A percentile compares a stretch with the other conserved stretches of the same genome.
These are phyloP conservation scores for Drosophila nasuta DNA, from an alignment of 1,140 invertebrate species.

Conservation along the genomic window DNA sequence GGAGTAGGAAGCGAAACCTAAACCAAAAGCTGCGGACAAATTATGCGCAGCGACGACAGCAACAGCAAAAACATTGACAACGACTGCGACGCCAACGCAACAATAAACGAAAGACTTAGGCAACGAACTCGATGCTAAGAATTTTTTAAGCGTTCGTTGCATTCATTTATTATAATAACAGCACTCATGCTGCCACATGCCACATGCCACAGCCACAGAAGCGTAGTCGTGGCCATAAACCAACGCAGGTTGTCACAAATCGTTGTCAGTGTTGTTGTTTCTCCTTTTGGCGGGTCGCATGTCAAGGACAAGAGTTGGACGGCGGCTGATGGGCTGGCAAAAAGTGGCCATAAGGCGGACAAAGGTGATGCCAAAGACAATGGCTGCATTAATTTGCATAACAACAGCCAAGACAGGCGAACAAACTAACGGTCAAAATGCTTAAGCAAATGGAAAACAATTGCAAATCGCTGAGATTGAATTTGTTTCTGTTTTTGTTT, in stretches of 20 bases:
- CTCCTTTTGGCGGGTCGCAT: slow-evolving; percentile 26
- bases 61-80: neutral
- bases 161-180: slow-evolving; percentile 23
- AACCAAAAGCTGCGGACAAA: slow-evolving; percentile 55
- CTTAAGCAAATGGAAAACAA: slow-evolving; percentile 35
- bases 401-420: slow-evolving; percentile 13
- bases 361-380: slow-evolving; percentile 26
- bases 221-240: slow-evolving; percentile 11
- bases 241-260: slow-evolving; percentile 38
- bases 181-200: neutral
- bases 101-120: slow-evolving; percentile 58
- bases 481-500: neutral
- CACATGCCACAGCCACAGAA: slow-evolving; percentile 1
- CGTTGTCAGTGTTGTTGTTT: neutral
- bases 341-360: neutral
- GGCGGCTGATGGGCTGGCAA: slow-evolving; percentile 18
- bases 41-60: slow-evolving; percentile 50
- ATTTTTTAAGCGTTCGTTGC: slow-evolving; percentile 32
- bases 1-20: slow-evolving; percentile 60
- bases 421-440: slow-evolving; percentile 46
- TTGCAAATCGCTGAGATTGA: slow-evolving; percentile 42
- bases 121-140: slow-evolving; percentile 48
- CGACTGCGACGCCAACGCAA: slow-evolving; percentile 32
- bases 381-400: slow-evolving; percentile 61
- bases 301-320: slow-evolving; percentile 51